phyloP scores from a whole-genome alignment of 2,797 vertebrate genomes.

The Amphiprion clarkii region DNA sequence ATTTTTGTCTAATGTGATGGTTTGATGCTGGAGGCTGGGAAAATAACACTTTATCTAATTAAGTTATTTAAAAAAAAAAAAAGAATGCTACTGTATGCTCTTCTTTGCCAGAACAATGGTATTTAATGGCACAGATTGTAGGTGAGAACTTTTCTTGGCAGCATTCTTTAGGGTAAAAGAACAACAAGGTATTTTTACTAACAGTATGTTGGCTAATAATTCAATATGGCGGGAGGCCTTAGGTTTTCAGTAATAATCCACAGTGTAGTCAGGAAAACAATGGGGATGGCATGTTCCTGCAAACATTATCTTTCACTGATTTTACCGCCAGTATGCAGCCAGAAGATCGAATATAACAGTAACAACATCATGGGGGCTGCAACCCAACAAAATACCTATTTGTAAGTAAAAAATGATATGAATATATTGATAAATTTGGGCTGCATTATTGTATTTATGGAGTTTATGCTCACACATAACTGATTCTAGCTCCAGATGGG shows the following conservation, averaged over 20 bases:
- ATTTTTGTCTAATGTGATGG: conserved; percentile 19
- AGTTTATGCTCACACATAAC: not conserved
- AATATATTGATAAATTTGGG: not conserved
- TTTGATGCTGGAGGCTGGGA: not conserved
- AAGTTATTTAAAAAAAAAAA: not conserved
- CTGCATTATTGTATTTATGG: not conserved
- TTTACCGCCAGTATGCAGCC: conserved; percentile 28
- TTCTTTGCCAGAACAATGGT: not conserved
- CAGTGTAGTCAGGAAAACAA: conserved; percentile 30
- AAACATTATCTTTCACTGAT: conserved; percentile 40
- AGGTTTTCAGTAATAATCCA: conserved; percentile 52
- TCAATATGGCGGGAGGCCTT: conserved; percentile 11
- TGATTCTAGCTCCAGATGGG: not conserved
- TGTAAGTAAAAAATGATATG: not conserved
- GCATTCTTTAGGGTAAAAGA: not conserved
- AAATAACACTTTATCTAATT: conserved; percentile 5
- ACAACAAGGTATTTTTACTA: conserved; percentile 4
- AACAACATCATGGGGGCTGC: conserved; percentile 4
- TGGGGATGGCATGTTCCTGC: conserved; percentile 36
- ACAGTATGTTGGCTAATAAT: conserved; percentile 21
- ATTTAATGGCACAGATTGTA: not conserved
- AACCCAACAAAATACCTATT: conserved; percentile 1
- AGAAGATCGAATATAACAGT: conserved; percentile 30
- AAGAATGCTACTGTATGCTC: not conserved
- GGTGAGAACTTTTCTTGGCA: not conserved